Base-by-base conservation (phyloP, 53 echinoderm and acorn worm genomes). In the Astropecten irregularis region DNA sequence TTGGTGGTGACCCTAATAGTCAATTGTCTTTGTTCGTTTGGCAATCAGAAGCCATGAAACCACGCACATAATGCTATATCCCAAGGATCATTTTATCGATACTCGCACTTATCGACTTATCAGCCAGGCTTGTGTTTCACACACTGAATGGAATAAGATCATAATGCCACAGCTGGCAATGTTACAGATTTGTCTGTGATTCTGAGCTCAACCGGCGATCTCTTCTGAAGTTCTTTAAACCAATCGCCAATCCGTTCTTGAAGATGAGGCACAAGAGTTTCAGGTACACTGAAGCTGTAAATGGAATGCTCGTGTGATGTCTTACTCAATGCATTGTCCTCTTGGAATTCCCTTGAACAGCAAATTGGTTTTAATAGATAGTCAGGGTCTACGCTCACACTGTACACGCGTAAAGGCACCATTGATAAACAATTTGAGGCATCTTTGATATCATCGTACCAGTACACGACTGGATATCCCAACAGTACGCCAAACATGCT, bases 401-500 rank as follows among this genome's bases (percentile, higher is more conserved):
- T 73, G 58, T 87, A 54, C 0, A 91, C 91, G 34, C 65, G 35
- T 6, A 94, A 82, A 16, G 94, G 88, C 23, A 74, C 68, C 65
- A 90, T 68, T 26, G 85, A 73, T 1, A 94, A 86, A 49, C 91
- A 91, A 40, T 94, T 94, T 14, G 77, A 46, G 18, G 40, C 68
- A 8, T 62, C 32, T 6, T 27, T 6, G 19, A 61, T 55, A 23
- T 69, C 37, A 4, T 85, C 33, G 64, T 82, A 88, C 94, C 94
- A 94, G 47, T 94, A 94, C 0, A 90, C 39, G 26, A 77, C 88
- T 11, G 94, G 94, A 35, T 94, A 94, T 13, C 91, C 94, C 29
- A 94, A 54, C 6, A 94, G 66, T 38, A 91, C 47, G 10, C 94
- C 94, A 70, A 88, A 94, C 42, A 91, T 14, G 3, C 88, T 85